Evolutionary conservation across 2,888 invertebrate species (phyloP).

Genomic region (Acronicta alni): DNA sequence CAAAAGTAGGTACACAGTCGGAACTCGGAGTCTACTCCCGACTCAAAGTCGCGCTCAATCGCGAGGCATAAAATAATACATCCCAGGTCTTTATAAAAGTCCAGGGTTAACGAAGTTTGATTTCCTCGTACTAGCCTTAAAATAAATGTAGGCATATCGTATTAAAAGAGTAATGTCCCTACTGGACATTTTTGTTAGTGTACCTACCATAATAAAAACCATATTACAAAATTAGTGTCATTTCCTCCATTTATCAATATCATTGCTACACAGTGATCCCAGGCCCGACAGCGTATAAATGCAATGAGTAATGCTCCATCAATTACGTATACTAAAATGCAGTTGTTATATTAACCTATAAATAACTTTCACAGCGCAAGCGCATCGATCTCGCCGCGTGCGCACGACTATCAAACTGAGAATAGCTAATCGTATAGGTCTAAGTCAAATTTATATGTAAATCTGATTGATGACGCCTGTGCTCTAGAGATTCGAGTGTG

Average conservation of each 20-base stretch:
- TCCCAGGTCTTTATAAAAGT: no score
- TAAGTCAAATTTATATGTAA: constrained; percentile 29
- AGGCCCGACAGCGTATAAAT: constrained; percentile 24
- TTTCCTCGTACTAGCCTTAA: background rate
- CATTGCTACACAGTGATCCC: constrained; percentile 30
- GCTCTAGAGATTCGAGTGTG: no score
- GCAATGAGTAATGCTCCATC: constrained; percentile 31
- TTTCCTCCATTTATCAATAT: constrained; percentile 26
- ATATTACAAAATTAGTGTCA: constrained; percentile 20
- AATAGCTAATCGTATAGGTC: constrained; percentile 36
- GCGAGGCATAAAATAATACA: no score
- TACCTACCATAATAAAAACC: background rate
- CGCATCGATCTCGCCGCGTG: constrained; percentile 59
- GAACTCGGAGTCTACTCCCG: no score
- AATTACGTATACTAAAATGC: constrained; percentile 25
- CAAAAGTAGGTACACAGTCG: no score
- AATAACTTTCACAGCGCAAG: constrained; percentile 52
- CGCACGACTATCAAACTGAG: constrained; percentile 20
- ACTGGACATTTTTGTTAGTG: no score
- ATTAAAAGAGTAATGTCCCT: no score
- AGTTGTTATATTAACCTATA: constrained; percentile 49
- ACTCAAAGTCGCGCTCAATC: no score
- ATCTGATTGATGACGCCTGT: no score
- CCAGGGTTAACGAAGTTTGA: no score
- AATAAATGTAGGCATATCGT: background rate